Evolutionary conservation across 2,113 vertebrate species (phyloP).

Genomic region (Raja brachyura): DNA sequence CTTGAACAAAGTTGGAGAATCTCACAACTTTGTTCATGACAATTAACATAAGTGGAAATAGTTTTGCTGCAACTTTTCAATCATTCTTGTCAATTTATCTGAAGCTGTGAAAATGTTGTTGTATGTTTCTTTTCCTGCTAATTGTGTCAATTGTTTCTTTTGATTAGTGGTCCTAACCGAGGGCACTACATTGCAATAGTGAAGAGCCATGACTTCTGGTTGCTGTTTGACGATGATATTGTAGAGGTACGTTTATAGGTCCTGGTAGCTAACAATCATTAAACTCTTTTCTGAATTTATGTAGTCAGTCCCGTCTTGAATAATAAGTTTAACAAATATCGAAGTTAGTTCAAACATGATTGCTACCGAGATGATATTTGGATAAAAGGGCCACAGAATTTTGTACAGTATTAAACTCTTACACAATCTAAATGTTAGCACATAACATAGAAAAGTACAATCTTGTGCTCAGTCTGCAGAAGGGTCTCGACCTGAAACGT

Average conservation of each 20-base stretch:
- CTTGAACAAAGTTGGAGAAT: background rate
- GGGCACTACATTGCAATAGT: slow-evolving; percentile 81
- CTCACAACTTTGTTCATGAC: too few relatives aligned
- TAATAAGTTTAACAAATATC: background rate
- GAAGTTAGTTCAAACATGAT: background rate
- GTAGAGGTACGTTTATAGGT: slow-evolving; percentile 65
- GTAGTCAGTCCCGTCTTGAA: background rate
- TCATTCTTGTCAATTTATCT: background rate
- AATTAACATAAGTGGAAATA: background rate
- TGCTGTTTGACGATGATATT: slow-evolving; percentile 76
- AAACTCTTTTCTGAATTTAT: background rate
- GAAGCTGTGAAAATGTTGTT: background rate
- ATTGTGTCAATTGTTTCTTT: slow-evolving; percentile 36
- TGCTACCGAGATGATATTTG: background rate
- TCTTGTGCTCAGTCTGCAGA: too few relatives aligned
- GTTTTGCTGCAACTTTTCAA: background rate
- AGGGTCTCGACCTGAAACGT: too few relatives aligned
- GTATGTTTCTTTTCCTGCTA: background rate
- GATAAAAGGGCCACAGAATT: background rate
- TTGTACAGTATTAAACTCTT: background rate
- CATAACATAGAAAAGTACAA: too few relatives aligned
- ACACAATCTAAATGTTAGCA: background rate
- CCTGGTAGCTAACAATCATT: background rate
- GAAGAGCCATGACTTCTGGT: slow-evolving; percentile 77
- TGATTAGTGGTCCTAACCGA: slow-evolving; percentile 69